phyloP scores from a whole-genome alignment of 2,113 vertebrate species.

The Scartelaos histophorus region DNA sequence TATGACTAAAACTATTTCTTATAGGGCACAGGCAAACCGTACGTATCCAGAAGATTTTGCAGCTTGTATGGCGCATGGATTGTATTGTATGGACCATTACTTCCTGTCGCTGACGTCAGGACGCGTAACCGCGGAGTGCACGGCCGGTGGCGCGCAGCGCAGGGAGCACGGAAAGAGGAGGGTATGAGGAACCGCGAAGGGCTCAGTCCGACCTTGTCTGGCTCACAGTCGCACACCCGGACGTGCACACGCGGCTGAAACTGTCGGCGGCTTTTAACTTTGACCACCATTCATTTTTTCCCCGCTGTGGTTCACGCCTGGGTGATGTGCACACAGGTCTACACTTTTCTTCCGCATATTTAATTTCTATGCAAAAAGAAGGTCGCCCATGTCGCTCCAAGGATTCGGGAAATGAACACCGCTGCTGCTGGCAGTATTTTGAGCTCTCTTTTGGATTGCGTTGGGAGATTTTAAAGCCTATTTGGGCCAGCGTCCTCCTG shows the following conservation, averaged over 20 bases:
- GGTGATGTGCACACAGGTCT: slow-evolving; percentile 45
- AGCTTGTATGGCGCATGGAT: slow-evolving; percentile 35
- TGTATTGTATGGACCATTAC: slow-evolving; percentile 52
- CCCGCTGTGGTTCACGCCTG: slow-evolving; percentile 33
- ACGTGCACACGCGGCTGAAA: slow-evolving; percentile 51
- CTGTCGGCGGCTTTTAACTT: slow-evolving; percentile 48
- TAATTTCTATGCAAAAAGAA: slow-evolving; percentile 64
- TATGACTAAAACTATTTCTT: neutral
- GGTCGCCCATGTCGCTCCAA: slow-evolving; percentile 51
- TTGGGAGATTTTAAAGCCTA: slow-evolving; percentile 8
- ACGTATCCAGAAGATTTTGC: slow-evolving; percentile 12
- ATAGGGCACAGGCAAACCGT: neutral
- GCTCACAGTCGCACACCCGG: slow-evolving; percentile 44
- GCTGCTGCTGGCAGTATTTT: slow-evolving; percentile 31
- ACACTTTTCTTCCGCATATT: slow-evolving; percentile 76
- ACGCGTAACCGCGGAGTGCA: slow-evolving; percentile 49
- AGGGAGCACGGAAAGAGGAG: slow-evolving; percentile 41
- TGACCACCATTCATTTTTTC: slow-evolving; percentile 45
- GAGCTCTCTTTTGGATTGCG: slow-evolving; percentile 1
- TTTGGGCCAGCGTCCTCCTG: neutral
- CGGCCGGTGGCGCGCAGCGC: slow-evolving; percentile 44
- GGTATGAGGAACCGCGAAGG: slow-evolving; percentile 48
- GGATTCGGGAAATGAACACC: slow-evolving; percentile 54
- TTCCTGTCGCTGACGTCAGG: slow-evolving; percentile 64
- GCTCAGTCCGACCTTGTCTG: slow-evolving; percentile 65